Evolutionary conservation across 2,797 vertebrate species (phyloP).

Genomic region (Halcyon chelicuti): DNA sequence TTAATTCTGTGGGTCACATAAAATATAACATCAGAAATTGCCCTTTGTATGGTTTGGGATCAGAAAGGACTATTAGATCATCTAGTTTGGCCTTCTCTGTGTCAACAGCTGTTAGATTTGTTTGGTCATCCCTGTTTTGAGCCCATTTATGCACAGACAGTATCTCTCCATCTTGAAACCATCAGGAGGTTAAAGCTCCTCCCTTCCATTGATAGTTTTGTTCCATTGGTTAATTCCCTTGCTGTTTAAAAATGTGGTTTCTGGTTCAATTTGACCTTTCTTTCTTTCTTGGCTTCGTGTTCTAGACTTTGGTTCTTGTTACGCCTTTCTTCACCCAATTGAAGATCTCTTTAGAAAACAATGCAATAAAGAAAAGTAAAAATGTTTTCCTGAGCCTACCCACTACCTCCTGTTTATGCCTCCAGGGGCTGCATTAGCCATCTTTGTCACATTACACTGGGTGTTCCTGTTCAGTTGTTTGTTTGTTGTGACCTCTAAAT

Average conservation of each 20-base stretch:
- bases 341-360: slow-evolving; percentile 36
- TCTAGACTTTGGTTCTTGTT: slow-evolving; percentile 43
- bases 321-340: slow-evolving; percentile 24
- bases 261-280: not conserved
- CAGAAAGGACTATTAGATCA: not conserved
- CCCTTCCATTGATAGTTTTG: slow-evolving; percentile 2
- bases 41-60: not conserved
- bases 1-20: not conserved
- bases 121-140: not conserved
- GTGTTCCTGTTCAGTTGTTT: not conserved
- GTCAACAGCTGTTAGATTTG: not conserved
- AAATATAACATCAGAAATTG: not conserved
- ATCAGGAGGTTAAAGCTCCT: slow-evolving; percentile 14
- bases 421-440: not conserved
- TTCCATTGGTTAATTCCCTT: slow-evolving; percentile 28
- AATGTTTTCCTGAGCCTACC: not conserved
- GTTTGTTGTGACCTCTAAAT: not conserved
- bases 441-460: not conserved
- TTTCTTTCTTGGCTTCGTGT: slow-evolving; percentile 4
- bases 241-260: slow-evolving; percentile 36
- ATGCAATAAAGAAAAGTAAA: slow-evolving; percentile 24
- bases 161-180: not conserved
- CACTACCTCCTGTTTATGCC: not conserved
- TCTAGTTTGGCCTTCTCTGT: not conserved
- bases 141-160: not conserved